Evolutionary conservation across 1,140 invertebrate species (phyloP).

Genomic region (Rhagoletis zephyria): DNA sequence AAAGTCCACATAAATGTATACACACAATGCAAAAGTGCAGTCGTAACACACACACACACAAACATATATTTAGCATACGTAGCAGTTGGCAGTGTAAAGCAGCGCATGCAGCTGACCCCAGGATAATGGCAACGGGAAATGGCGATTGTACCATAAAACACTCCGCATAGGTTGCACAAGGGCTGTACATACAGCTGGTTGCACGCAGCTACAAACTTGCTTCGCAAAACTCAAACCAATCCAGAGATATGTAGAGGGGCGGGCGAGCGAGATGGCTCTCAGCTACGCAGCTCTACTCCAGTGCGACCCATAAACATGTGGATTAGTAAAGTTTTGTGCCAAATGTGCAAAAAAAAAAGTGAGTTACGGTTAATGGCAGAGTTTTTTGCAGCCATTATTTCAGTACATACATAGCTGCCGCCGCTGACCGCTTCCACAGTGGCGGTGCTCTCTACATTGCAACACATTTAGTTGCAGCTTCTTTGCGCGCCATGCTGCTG

Average conservation of each 20-base stretch:
- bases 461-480: background rate
- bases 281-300: background rate
- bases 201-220: background rate
- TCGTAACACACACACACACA: background rate
- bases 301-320: constrained; percentile 28
- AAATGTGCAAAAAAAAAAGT: constrained; percentile 16
- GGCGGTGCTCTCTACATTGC: background rate
- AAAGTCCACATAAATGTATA: background rate
- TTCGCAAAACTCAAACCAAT: background rate
- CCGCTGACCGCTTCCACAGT: background rate
- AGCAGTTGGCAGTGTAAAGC: background rate
- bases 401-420: background rate
- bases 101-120: background rate
- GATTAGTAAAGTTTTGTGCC: constrained; percentile 48
- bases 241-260: background rate
- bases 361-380: constrained; percentile 31
- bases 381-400: background rate
- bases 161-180: background rate
- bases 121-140: constrained; percentile 27
- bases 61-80: background rate
- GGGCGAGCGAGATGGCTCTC: background rate
- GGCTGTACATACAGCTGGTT: background rate
- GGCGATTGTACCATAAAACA: constrained; percentile 38
- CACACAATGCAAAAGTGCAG: background rate
- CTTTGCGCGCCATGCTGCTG: background rate